Conservation (phyloP, 2,797 vertebrate species). For the Sebastolobus altivelis region DNA sequence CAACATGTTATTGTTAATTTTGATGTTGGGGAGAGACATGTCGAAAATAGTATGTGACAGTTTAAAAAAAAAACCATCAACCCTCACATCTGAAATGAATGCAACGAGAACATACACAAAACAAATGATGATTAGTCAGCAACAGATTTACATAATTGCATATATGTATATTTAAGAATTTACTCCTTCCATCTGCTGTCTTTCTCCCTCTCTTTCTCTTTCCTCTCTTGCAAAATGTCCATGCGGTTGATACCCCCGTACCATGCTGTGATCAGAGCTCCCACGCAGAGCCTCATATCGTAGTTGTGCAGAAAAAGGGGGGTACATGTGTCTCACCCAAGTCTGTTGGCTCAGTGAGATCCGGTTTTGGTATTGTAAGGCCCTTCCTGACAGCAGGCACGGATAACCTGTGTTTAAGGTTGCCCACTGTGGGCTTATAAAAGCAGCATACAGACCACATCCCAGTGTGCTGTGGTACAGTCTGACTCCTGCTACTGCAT, state of each 20-base stretch:
- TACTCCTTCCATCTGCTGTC: not conserved
- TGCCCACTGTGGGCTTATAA: constrained; percentile 56
- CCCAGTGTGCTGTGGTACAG: constrained; percentile 18
- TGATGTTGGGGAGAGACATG: not conserved
- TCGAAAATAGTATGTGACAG: not conserved
- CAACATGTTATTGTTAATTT: not conserved
- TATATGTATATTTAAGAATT: not conserved
- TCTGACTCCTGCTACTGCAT: constrained; percentile 16
- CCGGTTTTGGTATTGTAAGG: constrained; percentile 8
- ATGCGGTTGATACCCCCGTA: not conserved
- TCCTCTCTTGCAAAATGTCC: not conserved
- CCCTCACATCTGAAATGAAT: not conserved
- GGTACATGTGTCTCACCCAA: not conserved
- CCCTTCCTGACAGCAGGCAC: constrained; percentile 42
- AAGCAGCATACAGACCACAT: constrained; percentile 56
- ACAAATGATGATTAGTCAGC: not conserved
- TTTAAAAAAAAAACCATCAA: not conserved
- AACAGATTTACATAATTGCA: not conserved
- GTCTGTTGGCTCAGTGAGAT: constrained; percentile 17
- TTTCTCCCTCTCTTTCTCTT: not conserved
- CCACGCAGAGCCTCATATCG: not conserved
- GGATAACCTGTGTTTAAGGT: constrained; percentile 65
- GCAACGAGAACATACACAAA: not conserved
- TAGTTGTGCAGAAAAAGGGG: not conserved
- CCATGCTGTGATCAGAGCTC: constrained; percentile 20